Evolutionary conservation across 2,113 vertebrate species (phyloP).

Genomic region (Sander lucioperca): DNA sequence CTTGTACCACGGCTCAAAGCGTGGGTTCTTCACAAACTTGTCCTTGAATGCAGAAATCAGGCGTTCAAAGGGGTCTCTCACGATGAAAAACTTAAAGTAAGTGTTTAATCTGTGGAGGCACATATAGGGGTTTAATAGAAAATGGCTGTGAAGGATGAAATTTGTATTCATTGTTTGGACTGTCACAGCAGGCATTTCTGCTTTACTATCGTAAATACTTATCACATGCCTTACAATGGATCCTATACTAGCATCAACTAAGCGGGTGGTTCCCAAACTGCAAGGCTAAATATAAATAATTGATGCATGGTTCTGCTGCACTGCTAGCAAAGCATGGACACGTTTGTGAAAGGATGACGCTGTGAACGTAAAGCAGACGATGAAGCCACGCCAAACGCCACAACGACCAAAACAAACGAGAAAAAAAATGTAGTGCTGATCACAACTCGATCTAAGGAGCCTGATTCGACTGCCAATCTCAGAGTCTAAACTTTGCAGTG

Average conservation of each 20-base stretch:
- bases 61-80: slow-evolving; percentile 97
- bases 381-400: too few relatives aligned
- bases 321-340: too few relatives aligned
- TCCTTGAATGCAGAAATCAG: slow-evolving; percentile 98
- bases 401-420: too few relatives aligned
- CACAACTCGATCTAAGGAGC: too few relatives aligned
- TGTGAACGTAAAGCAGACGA: too few relatives aligned
- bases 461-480: too few relatives aligned
- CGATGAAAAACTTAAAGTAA: slow-evolving; percentile 99
- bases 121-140: background rate
- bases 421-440: too few relatives aligned
- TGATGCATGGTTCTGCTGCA: too few relatives aligned
- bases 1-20: slow-evolving; percentile 98
- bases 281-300: too few relatives aligned
- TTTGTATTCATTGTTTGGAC: background rate
- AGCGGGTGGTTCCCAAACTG: background rate
- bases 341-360: too few relatives aligned
- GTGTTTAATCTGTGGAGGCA: slow-evolving; percentile 87
- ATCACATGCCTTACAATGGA: too few relatives aligned
- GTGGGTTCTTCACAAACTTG: slow-evolving; percentile 97
- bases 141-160: background rate
- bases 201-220: background rate
- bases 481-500: too few relatives aligned
- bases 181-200: background rate
- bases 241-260: background rate